Evolutionary conservation across 35 echinoderm and acorn worm species (phyloP), one percentile per base, ranked within the genome.

Genomic region (Stichopus chloronotus): DNA sequence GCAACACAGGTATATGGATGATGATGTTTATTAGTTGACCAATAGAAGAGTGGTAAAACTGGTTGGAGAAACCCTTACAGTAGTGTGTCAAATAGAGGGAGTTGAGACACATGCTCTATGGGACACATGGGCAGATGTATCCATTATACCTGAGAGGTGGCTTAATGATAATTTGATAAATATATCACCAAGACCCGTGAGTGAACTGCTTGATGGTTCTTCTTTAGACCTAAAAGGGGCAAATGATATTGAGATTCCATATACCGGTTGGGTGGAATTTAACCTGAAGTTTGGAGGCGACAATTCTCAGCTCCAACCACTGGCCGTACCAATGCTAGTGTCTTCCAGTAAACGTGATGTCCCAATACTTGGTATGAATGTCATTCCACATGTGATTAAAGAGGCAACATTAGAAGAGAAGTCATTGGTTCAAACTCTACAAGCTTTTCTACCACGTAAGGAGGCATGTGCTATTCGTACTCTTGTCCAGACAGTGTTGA

Each of bases 171-270:
- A 94, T 21, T 57, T 54, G 9, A 14, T 16, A 16, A 11, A 88
- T 12, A 63, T 78, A 65, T 57, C 19, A 77, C 22, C 79, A 14
- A 53, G 92, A 78, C 72, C 71, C 9, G 76, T 94, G 2, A 78
- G 25, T 58, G 87, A 94, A 53, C 77, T 94, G 2, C 68, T 94
- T 6, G 59, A 87, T 60, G 72, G 69, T 5, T 65, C 17, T 23
- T 23, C 54, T 19, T 52, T 94, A 30, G 58, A 81, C 87, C 53
- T 90, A 12, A 78, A 63, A n/a, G 85, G 83, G 21, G 93, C 93
- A 13, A 94, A 94, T 80, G 69, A 88, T 25, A 57, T 53, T 21
- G 13, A 72, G 13, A 81, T 94, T 7, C 93, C 93, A 14, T 90
- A 94, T 54, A 53, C 52, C 43, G 93, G 93, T 72, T 94, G 84